A percentile compares a stretch with the other conserved stretches of the same genome.
These are phyloP conservation scores for Drosophila baimaii DNA, from an alignment of 1,140 invertebrate species.

Conservation along the genomic window DNA sequence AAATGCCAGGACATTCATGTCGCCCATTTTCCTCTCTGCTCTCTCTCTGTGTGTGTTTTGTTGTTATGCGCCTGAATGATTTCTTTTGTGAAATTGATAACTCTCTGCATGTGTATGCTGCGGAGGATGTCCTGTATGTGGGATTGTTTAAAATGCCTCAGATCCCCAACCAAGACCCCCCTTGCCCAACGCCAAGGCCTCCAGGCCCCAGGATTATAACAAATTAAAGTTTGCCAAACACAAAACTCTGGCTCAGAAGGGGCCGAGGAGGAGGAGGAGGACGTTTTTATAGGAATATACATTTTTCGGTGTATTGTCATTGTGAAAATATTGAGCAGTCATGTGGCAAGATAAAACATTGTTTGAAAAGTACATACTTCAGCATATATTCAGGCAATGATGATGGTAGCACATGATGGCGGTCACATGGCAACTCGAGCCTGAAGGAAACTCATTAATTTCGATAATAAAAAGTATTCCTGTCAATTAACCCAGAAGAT, in stretches of 20 bases:
- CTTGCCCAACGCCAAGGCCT: conserved; percentile 5
- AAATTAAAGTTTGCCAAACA: conserved; percentile 72
- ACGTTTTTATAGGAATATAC: conserved; percentile 5
- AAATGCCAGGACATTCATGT: conserved; percentile 55
- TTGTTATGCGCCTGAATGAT: conserved; percentile 73
- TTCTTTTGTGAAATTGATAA: conserved; percentile 78
- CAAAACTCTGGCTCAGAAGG: conserved; percentile 39
- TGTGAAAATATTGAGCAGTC: conserved; percentile 58
- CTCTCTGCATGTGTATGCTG: conserved; percentile 26
- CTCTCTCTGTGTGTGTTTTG: conserved; percentile 46
- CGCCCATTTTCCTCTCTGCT: conserved; percentile 29
- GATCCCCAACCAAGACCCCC: conserved; percentile 24
- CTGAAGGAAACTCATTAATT: conserved; percentile 38
- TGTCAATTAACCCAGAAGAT: conserved; percentile 17
- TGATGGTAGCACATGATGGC: conserved; percentile 9
- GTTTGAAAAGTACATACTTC: conserved; percentile 33
- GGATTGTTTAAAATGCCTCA: conserved; percentile 58
- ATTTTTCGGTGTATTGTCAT: conserved; percentile 23
- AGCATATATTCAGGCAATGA: conserved; percentile 27
- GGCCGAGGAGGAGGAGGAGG: conserved; percentile 32
- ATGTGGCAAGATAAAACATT: conserved; percentile 62
- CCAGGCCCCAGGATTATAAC: conserved; percentile 55
- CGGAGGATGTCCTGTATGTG: conserved; percentile 23
- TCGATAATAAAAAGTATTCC: conserved; percentile 14
- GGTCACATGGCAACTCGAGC: conserved; percentile 13